Evolutionary conservation across 2,888 invertebrate genomes (phyloP).

Genomic region (Thymelicus sylvestris): DNA sequence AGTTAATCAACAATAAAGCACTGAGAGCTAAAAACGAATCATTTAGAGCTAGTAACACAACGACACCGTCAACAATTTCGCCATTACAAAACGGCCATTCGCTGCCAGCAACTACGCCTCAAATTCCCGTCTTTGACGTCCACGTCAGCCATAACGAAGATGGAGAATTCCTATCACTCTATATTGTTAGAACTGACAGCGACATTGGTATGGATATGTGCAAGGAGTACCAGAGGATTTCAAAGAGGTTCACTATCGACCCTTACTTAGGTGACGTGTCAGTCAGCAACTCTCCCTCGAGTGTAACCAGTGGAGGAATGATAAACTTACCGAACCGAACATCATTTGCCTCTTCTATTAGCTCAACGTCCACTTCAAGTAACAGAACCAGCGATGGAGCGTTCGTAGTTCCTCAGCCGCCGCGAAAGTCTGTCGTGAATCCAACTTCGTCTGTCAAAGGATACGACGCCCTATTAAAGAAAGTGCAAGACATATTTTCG

Average conservation of each 20-base stretch:
- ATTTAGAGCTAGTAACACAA: conserved; percentile 70
- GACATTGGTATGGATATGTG: conserved; percentile 79
- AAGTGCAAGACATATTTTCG: conserved; percentile 74
- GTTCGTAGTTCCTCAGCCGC: conserved; percentile 79
- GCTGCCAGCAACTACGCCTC: conserved; percentile 68
- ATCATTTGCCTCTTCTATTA: conserved; percentile 75
- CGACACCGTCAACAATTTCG: conserved; percentile 79
- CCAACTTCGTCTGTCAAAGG: conserved; percentile 75
- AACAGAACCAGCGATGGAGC: conserved; percentile 78
- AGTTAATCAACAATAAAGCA: conserved; percentile 59
- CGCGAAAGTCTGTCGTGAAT: conserved; percentile 70
- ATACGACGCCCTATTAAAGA: conserved; percentile 72
- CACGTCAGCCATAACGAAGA: conserved; percentile 77
- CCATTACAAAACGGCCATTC: conserved; percentile 79
- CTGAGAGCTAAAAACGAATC: conserved; percentile 70
- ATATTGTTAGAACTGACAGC: conserved; percentile 75
- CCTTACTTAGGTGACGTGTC: conserved; percentile 78
- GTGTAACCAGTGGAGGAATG: conserved; percentile 77
- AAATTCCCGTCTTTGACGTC: conserved; percentile 74
- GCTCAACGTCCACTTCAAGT: conserved; percentile 71
- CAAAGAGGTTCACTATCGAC: conserved; percentile 76
- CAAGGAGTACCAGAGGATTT: conserved; percentile 77
- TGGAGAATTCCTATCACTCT: conserved; percentile 74
- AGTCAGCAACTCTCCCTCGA: conserved; percentile 74
- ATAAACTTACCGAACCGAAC: conserved; percentile 72